A percentile compares a stretch with the other conserved stretches of the same genome.
phyloP scores from a whole-genome alignment of 1,140 invertebrate genomes.

The Zaprionus lachaisei region DNA sequence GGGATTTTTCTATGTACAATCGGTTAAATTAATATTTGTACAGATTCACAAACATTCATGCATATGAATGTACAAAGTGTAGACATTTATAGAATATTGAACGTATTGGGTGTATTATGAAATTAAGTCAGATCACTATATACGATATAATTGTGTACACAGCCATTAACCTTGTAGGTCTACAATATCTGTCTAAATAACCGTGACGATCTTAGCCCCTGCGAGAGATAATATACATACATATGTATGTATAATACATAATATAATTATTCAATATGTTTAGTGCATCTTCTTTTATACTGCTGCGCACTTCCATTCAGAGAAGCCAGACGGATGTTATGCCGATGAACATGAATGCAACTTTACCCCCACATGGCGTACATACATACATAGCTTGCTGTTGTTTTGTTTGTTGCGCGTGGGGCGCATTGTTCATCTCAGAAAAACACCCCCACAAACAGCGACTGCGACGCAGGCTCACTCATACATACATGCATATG shows the following conservation, averaged over 20 bases:
- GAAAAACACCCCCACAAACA: constrained; percentile 36
- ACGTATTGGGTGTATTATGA: not conserved
- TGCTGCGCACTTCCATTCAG: constrained; percentile 27
- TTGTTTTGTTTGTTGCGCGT: constrained; percentile 30
- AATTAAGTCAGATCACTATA: not conserved
- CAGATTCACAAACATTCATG: not conserved
- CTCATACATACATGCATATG: not conserved
- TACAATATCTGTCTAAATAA: not conserved
- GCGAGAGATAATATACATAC: not conserved
- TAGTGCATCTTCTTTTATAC: not conserved
- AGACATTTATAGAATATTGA: not conserved
- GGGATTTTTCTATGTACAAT: not conserved
- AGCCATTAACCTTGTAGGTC: not conserved
- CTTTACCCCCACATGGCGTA: constrained; percentile 3
- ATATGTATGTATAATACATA: constrained; percentile 10
- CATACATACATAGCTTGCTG: constrained; percentile 19
- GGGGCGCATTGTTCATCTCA: constrained; percentile 37
- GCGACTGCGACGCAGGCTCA: not conserved
- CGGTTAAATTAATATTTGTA: not conserved
- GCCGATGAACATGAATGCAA: constrained; percentile 30
- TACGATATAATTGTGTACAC: not conserved
- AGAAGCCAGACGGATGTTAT: constrained; percentile 20
- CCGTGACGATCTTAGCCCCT: not conserved
- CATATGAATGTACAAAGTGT: too few relatives aligned
- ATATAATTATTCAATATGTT: not conserved